These are phyloP conservation scores for Taeniopygia guttata DNA, from an alignment of 2,797 vertebrate species.

Conservation along the genomic window DNA sequence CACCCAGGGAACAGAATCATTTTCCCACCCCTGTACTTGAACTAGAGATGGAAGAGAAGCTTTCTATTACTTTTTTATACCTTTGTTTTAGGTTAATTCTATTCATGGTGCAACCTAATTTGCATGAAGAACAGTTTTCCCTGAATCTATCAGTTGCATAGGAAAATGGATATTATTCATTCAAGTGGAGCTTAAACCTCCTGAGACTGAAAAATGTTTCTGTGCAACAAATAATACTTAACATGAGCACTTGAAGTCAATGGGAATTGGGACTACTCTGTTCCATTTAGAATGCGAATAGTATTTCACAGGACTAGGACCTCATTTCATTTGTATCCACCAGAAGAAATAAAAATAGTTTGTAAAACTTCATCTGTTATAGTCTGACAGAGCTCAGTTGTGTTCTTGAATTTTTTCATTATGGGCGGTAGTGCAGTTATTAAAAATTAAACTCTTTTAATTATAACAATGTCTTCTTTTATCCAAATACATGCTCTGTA, in stretches of 20 bases:
- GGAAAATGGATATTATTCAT: conserved; percentile 41
- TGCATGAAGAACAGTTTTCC: conserved; percentile 15
- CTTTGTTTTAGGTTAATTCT: conserved; percentile 16
- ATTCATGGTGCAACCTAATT: conserved; percentile 9
- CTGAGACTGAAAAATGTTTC: conserved; percentile 36
- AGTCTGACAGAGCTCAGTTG: background rate
- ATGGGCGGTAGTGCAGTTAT: background rate
- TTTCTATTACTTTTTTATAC: background rate
- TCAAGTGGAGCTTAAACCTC: background rate
- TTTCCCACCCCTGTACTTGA: background rate
- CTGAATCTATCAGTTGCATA: conserved; percentile 13
- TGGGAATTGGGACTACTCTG: conserved; percentile 25
- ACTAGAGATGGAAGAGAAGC: background rate
- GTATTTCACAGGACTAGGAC: background rate
- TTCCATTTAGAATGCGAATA: conserved; percentile 18
- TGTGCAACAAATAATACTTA: conserved; percentile 33
- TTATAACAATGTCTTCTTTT: background rate
- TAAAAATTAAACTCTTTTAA: background rate
- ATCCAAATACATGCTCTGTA: background rate
- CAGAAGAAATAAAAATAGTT: conserved; percentile 2
- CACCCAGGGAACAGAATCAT: background rate
- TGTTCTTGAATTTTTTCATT: background rate
- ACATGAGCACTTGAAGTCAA: conserved; percentile 36
- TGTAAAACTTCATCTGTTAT: background rate
- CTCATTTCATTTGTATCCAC: background rate